Conservation (phyloP, 2,888 invertebrate species). For the Patella ulyssiponensis region DNA sequence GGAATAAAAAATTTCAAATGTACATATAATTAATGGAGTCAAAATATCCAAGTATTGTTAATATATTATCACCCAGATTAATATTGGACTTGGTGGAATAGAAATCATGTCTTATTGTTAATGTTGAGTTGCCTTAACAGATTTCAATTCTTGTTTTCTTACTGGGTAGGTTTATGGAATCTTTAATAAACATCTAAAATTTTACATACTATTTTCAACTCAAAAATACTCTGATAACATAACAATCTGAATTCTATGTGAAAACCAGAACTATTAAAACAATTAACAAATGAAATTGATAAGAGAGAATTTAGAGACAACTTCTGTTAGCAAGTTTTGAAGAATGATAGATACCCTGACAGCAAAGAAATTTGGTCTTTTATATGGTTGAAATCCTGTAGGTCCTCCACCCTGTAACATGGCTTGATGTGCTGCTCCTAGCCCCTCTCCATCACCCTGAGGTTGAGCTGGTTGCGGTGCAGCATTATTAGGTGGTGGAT, state of each 20-base stretch:
- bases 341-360: conserved; percentile 49
- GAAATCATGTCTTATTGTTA: no score
- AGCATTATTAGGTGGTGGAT: conserved; percentile 31
- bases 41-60: no score
- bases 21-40: no score
- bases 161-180: no score
- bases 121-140: no score
- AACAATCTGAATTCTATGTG: neutral
- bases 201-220: no score
- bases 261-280: neutral
- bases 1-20: no score
- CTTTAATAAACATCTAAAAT: no score
- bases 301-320: neutral
- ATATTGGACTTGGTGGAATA: no score
- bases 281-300: no score
- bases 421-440: conserved; percentile 63
- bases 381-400: conserved; percentile 88
- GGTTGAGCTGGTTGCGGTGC: conserved; percentile 37
- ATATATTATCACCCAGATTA: no score
- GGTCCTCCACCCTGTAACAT: conserved; percentile 86
- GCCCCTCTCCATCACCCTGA: conserved; percentile 48
- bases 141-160: no score
- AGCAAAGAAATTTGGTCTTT: conserved; percentile 75
- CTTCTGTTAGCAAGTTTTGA: neutral
- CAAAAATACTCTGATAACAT: neutral